Evolutionary conservation across 2,888 invertebrate species (phyloP).

Genomic region (Microplitis deprimator): DNA sequence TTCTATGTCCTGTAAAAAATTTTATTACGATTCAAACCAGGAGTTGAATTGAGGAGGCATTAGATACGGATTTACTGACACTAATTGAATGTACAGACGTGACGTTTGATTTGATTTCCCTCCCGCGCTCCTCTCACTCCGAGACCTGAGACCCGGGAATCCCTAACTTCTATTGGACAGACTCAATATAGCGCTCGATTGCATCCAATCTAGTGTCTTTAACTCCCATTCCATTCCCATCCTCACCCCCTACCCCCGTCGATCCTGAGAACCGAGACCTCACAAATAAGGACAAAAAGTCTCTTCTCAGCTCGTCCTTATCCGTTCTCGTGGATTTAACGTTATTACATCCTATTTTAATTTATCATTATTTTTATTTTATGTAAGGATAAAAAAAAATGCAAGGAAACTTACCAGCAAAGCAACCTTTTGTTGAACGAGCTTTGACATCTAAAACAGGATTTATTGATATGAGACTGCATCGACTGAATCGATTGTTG

Average conservation of each 20-base stretch:
- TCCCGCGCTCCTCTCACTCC: not conserved
- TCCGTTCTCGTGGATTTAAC: not conserved
- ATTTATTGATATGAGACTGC: constrained; percentile 90
- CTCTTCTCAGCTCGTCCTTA: not conserved
- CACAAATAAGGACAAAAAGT: no score
- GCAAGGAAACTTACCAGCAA: constrained; percentile 78
- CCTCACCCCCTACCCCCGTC: not conserved
- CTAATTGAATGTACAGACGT: constrained; percentile 52
- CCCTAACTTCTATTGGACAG: not conserved
- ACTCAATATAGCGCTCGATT: not conserved
- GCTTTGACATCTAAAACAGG: constrained; percentile 92
- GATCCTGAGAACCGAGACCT: no score
- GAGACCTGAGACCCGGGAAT: not conserved
- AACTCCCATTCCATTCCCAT: not conserved
- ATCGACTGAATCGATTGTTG: constrained; percentile 96
- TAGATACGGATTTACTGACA: constrained; percentile 42
- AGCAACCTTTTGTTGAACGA: constrained; percentile 89
- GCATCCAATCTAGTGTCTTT: constrained; percentile 11
- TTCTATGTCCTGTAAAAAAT: constrained; percentile 1
- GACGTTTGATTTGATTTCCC: constrained; percentile 44
- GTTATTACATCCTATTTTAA: not conserved
- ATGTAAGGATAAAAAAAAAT: constrained; percentile 31
- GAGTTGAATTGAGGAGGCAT: constrained; percentile 43
- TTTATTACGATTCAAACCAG: constrained; percentile 18
- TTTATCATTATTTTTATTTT: not conserved